Evolutionary conservation across 2,888 invertebrate species (phyloP), one percentile per base, ranked within the genome.

Genomic region (Bugula neritina): DNA sequence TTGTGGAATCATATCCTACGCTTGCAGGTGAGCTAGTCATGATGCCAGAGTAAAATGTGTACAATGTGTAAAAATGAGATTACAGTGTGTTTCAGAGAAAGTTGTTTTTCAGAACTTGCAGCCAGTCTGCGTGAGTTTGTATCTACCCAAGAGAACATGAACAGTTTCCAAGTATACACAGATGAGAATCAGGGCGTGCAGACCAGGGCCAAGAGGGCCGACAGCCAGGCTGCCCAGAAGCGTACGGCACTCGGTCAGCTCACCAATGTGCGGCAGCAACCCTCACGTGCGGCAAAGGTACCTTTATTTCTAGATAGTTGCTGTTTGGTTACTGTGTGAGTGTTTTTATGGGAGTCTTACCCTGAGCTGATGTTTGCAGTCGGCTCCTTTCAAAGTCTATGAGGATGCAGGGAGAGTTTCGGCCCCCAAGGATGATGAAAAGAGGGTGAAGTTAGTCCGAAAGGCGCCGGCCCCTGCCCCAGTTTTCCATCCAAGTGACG

Each of bases 181-280:
- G 63, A 63, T 34, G 63, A 63, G 63, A 63, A 63, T 31, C 27
- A 3, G 21, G 63, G 63, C 1, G 34, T 63, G 2, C 63, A 29
- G 17, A 63, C 63, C 2, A 25, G 63, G 63, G 27, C 21, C 31
- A 27, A 13, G 10, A 17, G 25, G 10, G 27, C 21, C 10, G 27
- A 31, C 13, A 31, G 27, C 3, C 25, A 63, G n/a, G 63, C 63
- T 27, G 63, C 63, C n/a, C 63, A 21, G 17, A 63, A 63, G 63
- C 27, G 63, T 1, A 29, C 63, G 31, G 63, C 31, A 3, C 27
- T 63, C 5, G 63, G 63, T 13, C 27, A 25, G 5, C 5, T 63
- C 5, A 63, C 13, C 31, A 63, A 63, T n/a, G 31, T 63, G 5
- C 63, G 63, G n/a, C 63, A 63, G 29, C 63, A 63, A 31, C 63